phyloP scores from a whole-genome alignment of 1,140 invertebrate species.

The Brachionus calyciflorus region DNA sequence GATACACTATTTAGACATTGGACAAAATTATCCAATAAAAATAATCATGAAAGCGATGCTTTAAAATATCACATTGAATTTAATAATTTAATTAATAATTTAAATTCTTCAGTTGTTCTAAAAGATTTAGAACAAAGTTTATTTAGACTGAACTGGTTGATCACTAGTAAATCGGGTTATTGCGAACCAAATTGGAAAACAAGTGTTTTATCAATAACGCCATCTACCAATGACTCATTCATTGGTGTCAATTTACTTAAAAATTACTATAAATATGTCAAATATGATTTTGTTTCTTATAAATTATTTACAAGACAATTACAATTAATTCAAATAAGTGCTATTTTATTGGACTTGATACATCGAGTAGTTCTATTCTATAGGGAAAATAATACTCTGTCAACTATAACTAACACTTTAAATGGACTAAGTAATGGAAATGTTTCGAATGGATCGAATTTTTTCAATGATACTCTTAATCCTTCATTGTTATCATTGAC shows the following conservation, averaged over 20 bases:
- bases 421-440: background rate
- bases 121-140: constrained; percentile 11
- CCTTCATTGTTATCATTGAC: background rate
- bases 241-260: constrained; percentile 42
- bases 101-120: constrained; percentile 6
- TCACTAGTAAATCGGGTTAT: constrained; percentile 35
- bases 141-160: constrained; percentile 40
- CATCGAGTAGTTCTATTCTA: constrained; percentile 1
- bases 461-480: background rate
- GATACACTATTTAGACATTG: background rate
- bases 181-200: constrained; percentile 42
- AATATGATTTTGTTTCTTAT: constrained; percentile 43
- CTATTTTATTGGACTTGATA: background rate
- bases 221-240: constrained; percentile 30
- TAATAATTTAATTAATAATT: background rate
- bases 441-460: background rate
- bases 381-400: background rate
- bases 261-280: constrained; percentile 46
- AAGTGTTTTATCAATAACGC: constrained; percentile 17
- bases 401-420: background rate
- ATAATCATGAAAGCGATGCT: background rate
- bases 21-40: background rate
- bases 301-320: constrained; percentile 33
- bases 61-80: constrained; percentile 19
- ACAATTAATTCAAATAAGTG: constrained; percentile 26